Evolutionary conservation across 2,797 vertebrate genomes (phyloP).

Genomic region (Lagodon rhomboides): DNA sequence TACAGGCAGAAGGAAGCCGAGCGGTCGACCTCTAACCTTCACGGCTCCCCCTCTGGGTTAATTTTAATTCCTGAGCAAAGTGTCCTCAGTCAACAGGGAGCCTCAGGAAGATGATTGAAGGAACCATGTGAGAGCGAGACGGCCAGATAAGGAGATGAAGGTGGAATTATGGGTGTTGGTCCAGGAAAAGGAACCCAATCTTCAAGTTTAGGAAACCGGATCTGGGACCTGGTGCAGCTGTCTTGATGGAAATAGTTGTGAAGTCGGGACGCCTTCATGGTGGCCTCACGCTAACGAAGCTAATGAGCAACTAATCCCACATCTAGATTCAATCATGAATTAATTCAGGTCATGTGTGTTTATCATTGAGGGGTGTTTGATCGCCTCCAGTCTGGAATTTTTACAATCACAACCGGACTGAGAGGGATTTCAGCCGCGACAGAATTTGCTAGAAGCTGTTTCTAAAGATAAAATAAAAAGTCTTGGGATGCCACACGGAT

Average conservation of each 20-base stretch:
- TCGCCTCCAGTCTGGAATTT: neutral
- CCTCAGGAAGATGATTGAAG: constrained; percentile 64
- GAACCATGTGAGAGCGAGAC: constrained; percentile 75
- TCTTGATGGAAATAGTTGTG: constrained; percentile 74
- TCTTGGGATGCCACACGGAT: constrained; percentile 6
- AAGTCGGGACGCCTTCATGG: constrained; percentile 46
- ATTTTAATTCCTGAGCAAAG: constrained; percentile 63
- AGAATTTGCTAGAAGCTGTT: neutral
- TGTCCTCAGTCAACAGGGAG: constrained; percentile 46
- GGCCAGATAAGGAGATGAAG: constrained; percentile 81
- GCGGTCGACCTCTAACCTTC: constrained; percentile 28
- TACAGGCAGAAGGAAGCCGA: neutral
- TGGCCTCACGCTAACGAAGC: constrained; percentile 48
- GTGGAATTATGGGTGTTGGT: constrained; percentile 80
- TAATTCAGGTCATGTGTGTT: constrained; percentile 29
- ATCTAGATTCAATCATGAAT: constrained; percentile 15
- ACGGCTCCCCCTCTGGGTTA: constrained; percentile 28
- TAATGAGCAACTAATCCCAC: constrained; percentile 51
- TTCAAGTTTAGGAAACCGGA: constrained; percentile 77
- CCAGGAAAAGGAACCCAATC: constrained; percentile 81
- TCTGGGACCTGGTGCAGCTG: constrained; percentile 81
- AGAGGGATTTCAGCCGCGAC: constrained; percentile 1
- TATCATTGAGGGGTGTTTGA: constrained; percentile 12
- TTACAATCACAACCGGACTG: neutral
- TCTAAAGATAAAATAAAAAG: constrained; percentile 37